phyloP scores from a whole-genome alignment of 2,797 vertebrate genomes.

The Trachurus trachurus region DNA sequence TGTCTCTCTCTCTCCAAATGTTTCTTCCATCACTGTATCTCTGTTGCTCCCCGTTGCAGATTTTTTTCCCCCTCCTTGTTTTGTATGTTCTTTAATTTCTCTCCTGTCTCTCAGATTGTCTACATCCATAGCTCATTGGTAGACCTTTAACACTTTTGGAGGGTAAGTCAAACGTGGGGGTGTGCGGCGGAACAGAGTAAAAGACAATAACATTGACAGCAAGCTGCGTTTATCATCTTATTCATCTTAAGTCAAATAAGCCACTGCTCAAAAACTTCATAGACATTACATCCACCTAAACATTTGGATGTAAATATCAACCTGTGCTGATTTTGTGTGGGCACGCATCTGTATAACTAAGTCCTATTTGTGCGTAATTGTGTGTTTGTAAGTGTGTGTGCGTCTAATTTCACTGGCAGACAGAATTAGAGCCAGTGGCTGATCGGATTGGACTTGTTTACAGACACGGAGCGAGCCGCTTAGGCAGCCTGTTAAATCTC shows the following conservation, averaged over 20 bases:
- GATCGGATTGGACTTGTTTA: conserved; percentile 91
- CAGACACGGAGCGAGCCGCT: conserved; percentile 87
- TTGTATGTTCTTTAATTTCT: conserved; percentile 31
- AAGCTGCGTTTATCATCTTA: conserved; percentile 41
- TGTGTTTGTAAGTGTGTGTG: conserved; percentile 63
- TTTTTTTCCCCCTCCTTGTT: conserved; percentile 27
- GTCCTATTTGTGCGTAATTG: conserved; percentile 66
- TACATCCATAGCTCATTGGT: conserved; percentile 53
- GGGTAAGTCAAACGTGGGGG: conserved; percentile 41
- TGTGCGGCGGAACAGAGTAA: conserved; percentile 51
- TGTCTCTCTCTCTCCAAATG: conserved; percentile 77
- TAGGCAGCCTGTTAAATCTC: conserved; percentile 89
- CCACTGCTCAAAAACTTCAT: conserved; percentile 39
- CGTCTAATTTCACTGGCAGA: conserved; percentile 84
- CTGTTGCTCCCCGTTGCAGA: conserved; percentile 47
- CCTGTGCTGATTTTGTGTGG: conserved; percentile 58
- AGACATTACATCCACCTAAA: conserved; percentile 55
- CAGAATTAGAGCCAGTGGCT: conserved; percentile 88
- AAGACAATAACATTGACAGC: conserved; percentile 42
- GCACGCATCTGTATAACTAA: conserved; percentile 57
- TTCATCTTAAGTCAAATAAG: conserved; percentile 61
- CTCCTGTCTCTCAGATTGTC: conserved; percentile 40
- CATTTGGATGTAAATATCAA: conserved; percentile 66
- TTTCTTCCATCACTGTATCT: conserved; percentile 66
- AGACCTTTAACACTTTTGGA: conserved; percentile 45